Evolutionary conservation across 2,888 invertebrate species (phyloP), one percentile per base, ranked within the genome.

Genomic region (Ophion ventricosus): DNA sequence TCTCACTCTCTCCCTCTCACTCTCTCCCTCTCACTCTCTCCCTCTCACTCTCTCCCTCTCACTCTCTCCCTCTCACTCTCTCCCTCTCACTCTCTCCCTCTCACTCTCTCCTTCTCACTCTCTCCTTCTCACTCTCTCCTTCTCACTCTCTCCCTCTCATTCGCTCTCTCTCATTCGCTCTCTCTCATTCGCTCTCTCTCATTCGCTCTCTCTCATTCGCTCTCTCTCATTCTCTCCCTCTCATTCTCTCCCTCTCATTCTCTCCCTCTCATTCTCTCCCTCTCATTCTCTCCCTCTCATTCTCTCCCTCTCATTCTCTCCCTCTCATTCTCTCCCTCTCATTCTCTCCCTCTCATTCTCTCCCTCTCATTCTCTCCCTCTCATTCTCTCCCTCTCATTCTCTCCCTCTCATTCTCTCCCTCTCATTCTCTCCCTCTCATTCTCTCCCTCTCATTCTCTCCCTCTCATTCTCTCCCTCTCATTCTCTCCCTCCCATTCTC

Each of bases 181-280:
- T 57, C 23, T 25, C 17, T 49, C 40, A 17, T 8, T 49, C 57
- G 35, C 23, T 72, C 56, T 40, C 11, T 20, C 4, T 66, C 40
- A 57, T 49, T 78, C 63, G n/a, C n/a, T n/a, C n/a, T 35, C n/a
- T 67, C 67, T 77, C 61, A 26, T n/a, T n/a, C 20, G 35, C 23
- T 49, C 3, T 40, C 35, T 20, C 25, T 59, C 56, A 26, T n/a
- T 70, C 26, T 29, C n/a, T 29, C 2, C 17, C 29, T 29, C 63
- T 63, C 63, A 7, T 7, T 20, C 25, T 26, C 14, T 23, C 23
- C 25, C 25, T 49, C 26, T 54, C 64, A 14, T 54, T 43, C 69
- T 43, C n/a, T 43, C 78, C 4, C 29, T 29, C 29, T 29, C 29
- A 2, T 4, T 29, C 29, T 29, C 29, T 29, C 29, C 4, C 29